A percentile compares a stretch with the other conserved stretches of the same genome.
Evolutionary conservation across 2,888 invertebrate genomes (phyloP).

Genomic region (Trypoxylon attenuatum): DNA sequence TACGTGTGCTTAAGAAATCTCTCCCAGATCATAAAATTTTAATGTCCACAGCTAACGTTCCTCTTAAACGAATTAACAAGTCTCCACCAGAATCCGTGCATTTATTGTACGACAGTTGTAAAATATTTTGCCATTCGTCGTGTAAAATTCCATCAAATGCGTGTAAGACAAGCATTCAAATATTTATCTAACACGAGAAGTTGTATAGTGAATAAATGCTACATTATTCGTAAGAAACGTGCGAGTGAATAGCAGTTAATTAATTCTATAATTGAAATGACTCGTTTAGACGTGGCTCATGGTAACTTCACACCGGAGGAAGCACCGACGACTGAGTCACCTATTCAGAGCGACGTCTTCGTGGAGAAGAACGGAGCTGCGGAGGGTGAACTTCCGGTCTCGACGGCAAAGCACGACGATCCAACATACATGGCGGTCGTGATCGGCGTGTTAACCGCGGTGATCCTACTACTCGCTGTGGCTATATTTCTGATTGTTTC

Average conservation of each 20-base stretch:
- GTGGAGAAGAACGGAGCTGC: constrained; percentile 72
- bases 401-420: constrained; percentile 82
- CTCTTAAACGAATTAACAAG: background rate
- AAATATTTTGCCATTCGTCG: background rate
- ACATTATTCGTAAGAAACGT: too few species aligned
- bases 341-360: constrained; percentile 76
- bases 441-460: constrained; percentile 84
- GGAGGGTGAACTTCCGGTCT: constrained; percentile 78
- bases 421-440: constrained; percentile 86
- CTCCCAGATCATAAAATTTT: background rate
- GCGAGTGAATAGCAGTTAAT: constrained; percentile 11
- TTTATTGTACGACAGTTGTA: background rate
- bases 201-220: too few species aligned
- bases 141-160: too few species aligned
- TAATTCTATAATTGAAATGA: constrained; percentile 25
- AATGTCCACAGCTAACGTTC: constrained; percentile 1
- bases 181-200: too few species aligned
- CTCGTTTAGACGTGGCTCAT: constrained; percentile 79
- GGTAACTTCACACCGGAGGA: constrained; percentile 85
- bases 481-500: constrained; percentile 84
- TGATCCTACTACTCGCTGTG: constrained; percentile 83
- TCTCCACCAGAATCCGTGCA: background rate
- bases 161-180: too few species aligned
- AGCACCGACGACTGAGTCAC: constrained; percentile 76
- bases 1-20: constrained; percentile 4